A percentile compares a stretch with the other conserved stretches of the same genome.
phyloP scores from a whole-genome alignment of 2,888 invertebrate species.

The Netelia melanura region DNA sequence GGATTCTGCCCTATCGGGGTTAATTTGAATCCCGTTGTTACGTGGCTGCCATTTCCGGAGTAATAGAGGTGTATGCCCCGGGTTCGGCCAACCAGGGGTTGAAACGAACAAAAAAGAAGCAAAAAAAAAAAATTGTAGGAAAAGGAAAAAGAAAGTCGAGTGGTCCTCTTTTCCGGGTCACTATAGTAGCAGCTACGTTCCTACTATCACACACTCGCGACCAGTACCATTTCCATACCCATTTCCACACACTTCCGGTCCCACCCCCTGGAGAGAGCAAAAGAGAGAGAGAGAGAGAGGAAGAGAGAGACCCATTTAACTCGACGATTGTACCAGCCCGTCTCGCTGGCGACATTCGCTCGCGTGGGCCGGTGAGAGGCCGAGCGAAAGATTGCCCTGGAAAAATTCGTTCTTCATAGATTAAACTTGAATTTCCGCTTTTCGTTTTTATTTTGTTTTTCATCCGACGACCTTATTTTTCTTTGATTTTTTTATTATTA shows the following conservation, averaged over 20 bases:
- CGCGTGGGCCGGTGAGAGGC: conserved; percentile 7
- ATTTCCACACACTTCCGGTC: conserved; percentile 51
- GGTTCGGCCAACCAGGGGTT: conserved; percentile 40
- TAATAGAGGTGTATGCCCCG: conserved; percentile 53
- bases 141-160: conserved; percentile 48
- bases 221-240: conserved; percentile 42
- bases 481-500: conserved; percentile 2
- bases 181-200: conserved; percentile 23
- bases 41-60: conserved; percentile 67
- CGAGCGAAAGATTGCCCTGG: conserved; percentile 47
- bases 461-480: not conserved
- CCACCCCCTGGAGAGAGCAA: not conserved
- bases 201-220: conserved; percentile 16
- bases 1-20: conserved; percentile 64
- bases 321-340: conserved; percentile 47
- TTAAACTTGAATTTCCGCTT: conserved; percentile 25
- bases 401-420: conserved; percentile 53
- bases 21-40: conserved; percentile 69
- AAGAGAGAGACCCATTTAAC: conserved; percentile 50
- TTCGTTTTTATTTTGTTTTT: too few species aligned
- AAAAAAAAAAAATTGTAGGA: not conserved
- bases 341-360: conserved; percentile 33
- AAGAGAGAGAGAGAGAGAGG: not conserved
- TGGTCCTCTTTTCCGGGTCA: conserved; percentile 37
- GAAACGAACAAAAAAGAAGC: conserved; percentile 35